Evolutionary conservation across 2,888 invertebrate genomes (phyloP), one percentile per base, ranked within the genome.

Genomic region (Gymnocheta viridis): DNA sequence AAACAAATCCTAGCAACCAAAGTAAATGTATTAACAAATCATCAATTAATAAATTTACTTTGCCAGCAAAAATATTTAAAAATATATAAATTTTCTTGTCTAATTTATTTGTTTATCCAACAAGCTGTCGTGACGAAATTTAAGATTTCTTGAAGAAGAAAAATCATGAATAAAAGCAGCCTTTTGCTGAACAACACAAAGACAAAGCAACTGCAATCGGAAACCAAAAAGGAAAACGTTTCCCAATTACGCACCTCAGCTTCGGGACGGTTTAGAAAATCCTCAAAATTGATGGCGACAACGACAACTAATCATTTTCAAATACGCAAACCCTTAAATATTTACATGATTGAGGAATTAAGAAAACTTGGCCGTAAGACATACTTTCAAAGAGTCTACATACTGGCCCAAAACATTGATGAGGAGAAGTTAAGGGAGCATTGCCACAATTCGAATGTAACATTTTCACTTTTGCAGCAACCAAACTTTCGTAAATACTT

Each of bases 321-420:
- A 72, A 82, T 90, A 74, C 89, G 90, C 4, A 88, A 88, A 27
- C 88, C 90, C 0, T 80, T 90, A 9, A 88, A 88, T 51, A 88
- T 88, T 4, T 88, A 87, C 66, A 88, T 90, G 32, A 86, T 88
- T 6, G 86, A 87, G 3, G 88, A 90, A 35, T 60, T 90, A 47
- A 24, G 85, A 4, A 49, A 73, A 0, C 86, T 86, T 82, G 85
- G 85, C 0, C 88, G 89, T 0, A 87, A 88, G 14, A 87, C 89
- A n/a, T 90, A 89, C 77, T 89, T 88, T 58, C 90, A 90, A 69
- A 88, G 90, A 32, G 87, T 90, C 5, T 89, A 86, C 2, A 86
- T 90, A 3, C 49, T 90, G 47, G 89, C 89, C 62, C 87, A 86
- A 19, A 89, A 89, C 27, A 72, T 85, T 9, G 58, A 58, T 2